phyloP scores from a whole-genome alignment of 2,888 invertebrate genomes.

The Cephus pygmeus region DNA sequence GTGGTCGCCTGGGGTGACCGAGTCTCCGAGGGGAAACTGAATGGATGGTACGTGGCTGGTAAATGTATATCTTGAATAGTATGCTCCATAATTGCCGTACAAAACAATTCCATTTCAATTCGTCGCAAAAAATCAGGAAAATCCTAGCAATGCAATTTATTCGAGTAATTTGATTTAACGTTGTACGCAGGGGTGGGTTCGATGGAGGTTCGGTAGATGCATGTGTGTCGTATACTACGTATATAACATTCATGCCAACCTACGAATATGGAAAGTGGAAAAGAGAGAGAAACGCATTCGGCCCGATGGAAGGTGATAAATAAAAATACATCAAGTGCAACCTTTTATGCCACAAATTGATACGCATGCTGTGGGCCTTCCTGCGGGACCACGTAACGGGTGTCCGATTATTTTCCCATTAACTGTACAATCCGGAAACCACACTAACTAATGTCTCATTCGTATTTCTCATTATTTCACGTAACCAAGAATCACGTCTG shows the following conservation, averaged over 20 bases:
- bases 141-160: constrained; percentile 55
- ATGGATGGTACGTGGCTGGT: background rate
- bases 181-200: constrained; percentile 28
- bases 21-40: background rate
- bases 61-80: background rate
- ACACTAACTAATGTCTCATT: too few species aligned
- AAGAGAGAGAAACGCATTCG: constrained; percentile 20
- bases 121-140: constrained; percentile 40
- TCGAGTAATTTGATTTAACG: constrained; percentile 55
- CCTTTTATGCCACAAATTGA: constrained; percentile 55
- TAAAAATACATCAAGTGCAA: constrained; percentile 59
- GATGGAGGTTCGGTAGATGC: constrained; percentile 9
- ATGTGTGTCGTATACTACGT: background rate
- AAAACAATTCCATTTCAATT: constrained; percentile 53
- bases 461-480: background rate
- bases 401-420: constrained; percentile 20
- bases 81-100: constrained; percentile 28
- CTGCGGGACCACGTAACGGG: constrained; percentile 33
- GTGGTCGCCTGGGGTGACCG: background rate
- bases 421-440: background rate
- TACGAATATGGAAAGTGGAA: constrained; percentile 1
- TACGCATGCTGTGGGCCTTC: constrained; percentile 38
- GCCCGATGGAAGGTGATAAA: constrained; percentile 51
- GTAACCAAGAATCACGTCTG: background rate
- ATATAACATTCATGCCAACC: background rate